phyloP scores from a whole-genome alignment of 1,140 invertebrate genomes.

The Monomorium pharaonis region DNA sequence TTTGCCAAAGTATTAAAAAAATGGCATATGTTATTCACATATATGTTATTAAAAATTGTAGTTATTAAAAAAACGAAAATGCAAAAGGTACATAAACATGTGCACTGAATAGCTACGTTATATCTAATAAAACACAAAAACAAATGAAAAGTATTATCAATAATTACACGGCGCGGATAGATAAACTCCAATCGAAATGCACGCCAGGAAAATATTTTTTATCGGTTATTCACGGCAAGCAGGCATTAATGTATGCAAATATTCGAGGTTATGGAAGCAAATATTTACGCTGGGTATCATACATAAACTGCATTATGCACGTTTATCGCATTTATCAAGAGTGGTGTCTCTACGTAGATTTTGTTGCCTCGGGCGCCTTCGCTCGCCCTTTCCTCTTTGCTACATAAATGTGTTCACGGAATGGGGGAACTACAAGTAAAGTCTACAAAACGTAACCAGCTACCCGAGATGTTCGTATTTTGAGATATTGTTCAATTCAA shows the following conservation, averaged over 20 bases:
- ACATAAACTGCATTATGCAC: constrained; percentile 48
- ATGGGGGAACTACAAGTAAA: background rate
- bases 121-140: background rate
- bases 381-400: constrained; percentile 18
- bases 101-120: background rate
- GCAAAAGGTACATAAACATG: background rate
- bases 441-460: constrained; percentile 9
- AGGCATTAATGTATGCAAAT: constrained; percentile 40
- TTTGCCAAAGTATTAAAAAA: constrained; percentile 51
- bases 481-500: background rate
- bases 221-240: constrained; percentile 11
- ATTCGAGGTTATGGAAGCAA: constrained; percentile 37
- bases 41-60: too few species aligned
- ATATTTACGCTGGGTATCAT: constrained; percentile 52
- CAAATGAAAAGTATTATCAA: background rate
- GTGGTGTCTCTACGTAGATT: constrained; percentile 39
- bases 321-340: constrained; percentile 61
- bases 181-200: background rate
- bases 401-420: background rate
- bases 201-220: constrained; percentile 7
- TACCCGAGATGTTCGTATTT: background rate
- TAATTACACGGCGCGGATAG: background rate
- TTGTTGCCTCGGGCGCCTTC: constrained; percentile 4
- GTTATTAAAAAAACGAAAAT: background rate
- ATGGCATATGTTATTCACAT: too few species aligned